Evolutionary conservation across 1,140 invertebrate genomes (phyloP), one percentile per base, ranked within the genome.

Genomic region (Brachionus angularis): DNA sequence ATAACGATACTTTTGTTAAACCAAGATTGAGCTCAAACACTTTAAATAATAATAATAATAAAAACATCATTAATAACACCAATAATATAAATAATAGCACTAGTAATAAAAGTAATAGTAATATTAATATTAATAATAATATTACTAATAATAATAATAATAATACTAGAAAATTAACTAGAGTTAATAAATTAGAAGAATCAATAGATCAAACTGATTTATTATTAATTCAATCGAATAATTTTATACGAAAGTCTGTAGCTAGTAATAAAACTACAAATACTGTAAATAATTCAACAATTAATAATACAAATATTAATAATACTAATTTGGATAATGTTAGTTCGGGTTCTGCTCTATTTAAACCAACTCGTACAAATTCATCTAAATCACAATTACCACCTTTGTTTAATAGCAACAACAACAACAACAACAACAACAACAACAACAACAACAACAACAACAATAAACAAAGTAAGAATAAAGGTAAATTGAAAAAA

Each of bases 131-230:
- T n/a, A n/a, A n/a, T n/a, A n/a, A n/a, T n/a, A n/a, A n/a, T n/a
- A n/a, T n/a, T n/a, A n/a, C n/a, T n/a, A n/a, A n/a, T n/a, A n/a
- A n/a, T n/a, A n/a, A n/a, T n/a, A n/a, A n/a, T n/a, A n/a, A n/a
- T n/a, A n/a, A n/a, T n/a, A n/a, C n/a, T n/a, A n/a, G n/a, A n/a
- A n/a, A n/a, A n/a, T n/a, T n/a, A n/a, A n/a, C n/a, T n/a, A n/a
- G n/a, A n/a, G n/a, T n/a, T n/a, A n/a, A 1, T 2, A 58, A 58
- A 42, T 1, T n/a, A 42, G 39, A 58, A 18, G 18, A 39, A 27
- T 58, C 53, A 1, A 36, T 58, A 10, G 39, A 42, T 18, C 33
- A 58, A 39, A 39, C n/a, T 14, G 53, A 58, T 39, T 25, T 58
- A 23, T 33, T 58, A 39, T 33, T 1, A 1, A 21, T 31, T 33